Percentiles rank a stretch among this genome's conserved stretches.
Evolutionary conservation across 1,140 invertebrate genomes (phyloP).

Genomic region (Leptonema lineaticorne): DNA sequence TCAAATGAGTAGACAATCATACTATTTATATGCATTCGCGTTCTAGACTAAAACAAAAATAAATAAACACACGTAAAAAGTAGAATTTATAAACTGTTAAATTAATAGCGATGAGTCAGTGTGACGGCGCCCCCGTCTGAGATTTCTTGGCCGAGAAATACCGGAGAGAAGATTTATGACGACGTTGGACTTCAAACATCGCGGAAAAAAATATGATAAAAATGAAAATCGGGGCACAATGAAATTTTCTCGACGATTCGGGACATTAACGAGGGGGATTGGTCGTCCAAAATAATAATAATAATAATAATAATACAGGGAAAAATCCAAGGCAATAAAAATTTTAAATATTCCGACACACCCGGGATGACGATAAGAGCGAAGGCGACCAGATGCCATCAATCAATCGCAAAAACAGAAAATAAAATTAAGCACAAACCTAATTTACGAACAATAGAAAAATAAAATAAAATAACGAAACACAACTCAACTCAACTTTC

Average conservation of each 20-base stretch:
- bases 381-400: no score
- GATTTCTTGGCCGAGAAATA: constrained; percentile 1
- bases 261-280: constrained; percentile 2
- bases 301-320: no score
- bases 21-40: not conserved
- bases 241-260: not conserved
- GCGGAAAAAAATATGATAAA: not conserved
- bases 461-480: no score
- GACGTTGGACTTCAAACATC: constrained; percentile 12
- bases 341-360: no score
- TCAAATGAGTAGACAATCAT: not conserved
- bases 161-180: constrained; percentile 4
- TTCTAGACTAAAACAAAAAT: no score
- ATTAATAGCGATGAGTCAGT: constrained; percentile 14
- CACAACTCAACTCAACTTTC: no score
- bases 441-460: no score
- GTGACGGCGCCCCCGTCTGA: not conserved
- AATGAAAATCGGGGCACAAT: constrained; percentile 4
- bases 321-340: no score
- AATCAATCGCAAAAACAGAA: not conserved
- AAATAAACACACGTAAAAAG: not conserved
- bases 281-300: no score
- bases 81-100: not conserved
- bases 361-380: no score
- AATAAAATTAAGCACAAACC: no score